Conservation (phyloP, 1,140 invertebrate genomes). For the Lasioglossum baleicum region DNA sequence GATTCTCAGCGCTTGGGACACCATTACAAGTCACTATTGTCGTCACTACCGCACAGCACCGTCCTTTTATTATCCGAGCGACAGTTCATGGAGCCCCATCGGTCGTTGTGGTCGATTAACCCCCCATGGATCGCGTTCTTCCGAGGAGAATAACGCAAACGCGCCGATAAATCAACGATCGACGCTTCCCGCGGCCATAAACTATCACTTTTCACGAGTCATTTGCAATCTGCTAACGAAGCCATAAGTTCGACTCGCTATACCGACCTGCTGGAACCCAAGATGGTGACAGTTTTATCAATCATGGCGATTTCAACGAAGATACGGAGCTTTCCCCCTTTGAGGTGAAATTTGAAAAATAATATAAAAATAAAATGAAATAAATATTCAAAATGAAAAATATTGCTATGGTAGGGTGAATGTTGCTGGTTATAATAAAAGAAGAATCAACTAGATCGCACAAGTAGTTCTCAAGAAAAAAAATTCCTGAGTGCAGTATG, state of each 20-base stretch:
- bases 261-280: background rate
- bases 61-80: constrained; percentile 37
- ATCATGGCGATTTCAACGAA: too few species aligned
- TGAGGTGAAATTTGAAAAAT: too few species aligned
- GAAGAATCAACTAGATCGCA: too few species aligned
- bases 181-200: constrained; percentile 1
- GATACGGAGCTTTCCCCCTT: too few species aligned
- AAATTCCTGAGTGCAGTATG: too few species aligned
- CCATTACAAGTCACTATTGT: constrained; percentile 42
- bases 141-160: constrained; percentile 26
- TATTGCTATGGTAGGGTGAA: too few species aligned
- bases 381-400: too few species aligned
- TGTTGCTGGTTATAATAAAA: too few species aligned
- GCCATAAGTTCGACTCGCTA: constrained; percentile 4
- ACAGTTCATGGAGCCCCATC: constrained; percentile 35
- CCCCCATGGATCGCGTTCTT: constrained; percentile 33
- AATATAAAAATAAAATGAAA: too few species aligned
- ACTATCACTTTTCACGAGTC: constrained; percentile 33
- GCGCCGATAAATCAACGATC: constrained; percentile 27
- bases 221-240: constrained; percentile 35
- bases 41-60: constrained; percentile 15
- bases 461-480: too few species aligned
- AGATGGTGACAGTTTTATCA: too few species aligned
- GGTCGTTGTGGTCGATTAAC: constrained; percentile 47
- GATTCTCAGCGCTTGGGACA: constrained; percentile 8